These are phyloP conservation scores for Halcyon leucocephala DNA, from an alignment of 2,797 vertebrate genomes.

Conservation along the genomic window DNA sequence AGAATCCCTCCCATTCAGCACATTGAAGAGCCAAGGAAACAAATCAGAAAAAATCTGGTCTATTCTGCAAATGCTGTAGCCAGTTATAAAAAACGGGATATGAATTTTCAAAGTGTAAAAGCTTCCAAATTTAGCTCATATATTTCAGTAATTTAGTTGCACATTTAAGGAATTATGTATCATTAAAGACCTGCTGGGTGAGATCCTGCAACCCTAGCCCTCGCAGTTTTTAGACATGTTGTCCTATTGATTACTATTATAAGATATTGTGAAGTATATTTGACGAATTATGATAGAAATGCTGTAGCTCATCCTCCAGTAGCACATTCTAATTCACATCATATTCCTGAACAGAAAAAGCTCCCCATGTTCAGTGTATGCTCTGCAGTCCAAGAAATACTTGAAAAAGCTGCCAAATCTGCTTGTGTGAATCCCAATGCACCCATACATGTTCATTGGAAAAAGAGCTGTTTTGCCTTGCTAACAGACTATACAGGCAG, in stretches of 20 bases:
- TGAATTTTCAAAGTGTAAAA: slow-evolving; percentile 1
- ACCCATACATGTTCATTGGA: slow-evolving; percentile 4
- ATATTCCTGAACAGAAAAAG: slow-evolving; percentile 31
- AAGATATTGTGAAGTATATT: slow-evolving; percentile 2
- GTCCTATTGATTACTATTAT: slow-evolving; percentile 1
- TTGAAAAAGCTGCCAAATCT: slow-evolving; percentile 56
- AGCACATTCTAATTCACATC: slow-evolving; percentile 28
- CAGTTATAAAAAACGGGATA: slow-evolving; percentile 14
- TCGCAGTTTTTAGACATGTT: neutral
- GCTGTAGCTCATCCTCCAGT: neutral
- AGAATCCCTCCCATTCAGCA: neutral
- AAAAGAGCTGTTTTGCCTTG: slow-evolving; percentile 54
- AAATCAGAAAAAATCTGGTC: neutral
- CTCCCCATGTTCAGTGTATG: slow-evolving; percentile 2
- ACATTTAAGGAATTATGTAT: slow-evolving; percentile 41
- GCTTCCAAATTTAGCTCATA: slow-evolving; percentile 37
- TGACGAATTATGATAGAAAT: neutral
- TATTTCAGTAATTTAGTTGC: slow-evolving; percentile 26
- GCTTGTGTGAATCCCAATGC: slow-evolving; percentile 31
- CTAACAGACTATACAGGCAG: slow-evolving; percentile 29
- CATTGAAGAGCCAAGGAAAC: neutral
- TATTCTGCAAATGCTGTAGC: neutral
- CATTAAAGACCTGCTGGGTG: neutral
- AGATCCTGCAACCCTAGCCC: neutral
- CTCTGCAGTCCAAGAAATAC: slow-evolving; percentile 57